phyloP scores from a whole-genome alignment of 2,797 vertebrate genomes.

The Acrossocheilus fasciatus region DNA sequence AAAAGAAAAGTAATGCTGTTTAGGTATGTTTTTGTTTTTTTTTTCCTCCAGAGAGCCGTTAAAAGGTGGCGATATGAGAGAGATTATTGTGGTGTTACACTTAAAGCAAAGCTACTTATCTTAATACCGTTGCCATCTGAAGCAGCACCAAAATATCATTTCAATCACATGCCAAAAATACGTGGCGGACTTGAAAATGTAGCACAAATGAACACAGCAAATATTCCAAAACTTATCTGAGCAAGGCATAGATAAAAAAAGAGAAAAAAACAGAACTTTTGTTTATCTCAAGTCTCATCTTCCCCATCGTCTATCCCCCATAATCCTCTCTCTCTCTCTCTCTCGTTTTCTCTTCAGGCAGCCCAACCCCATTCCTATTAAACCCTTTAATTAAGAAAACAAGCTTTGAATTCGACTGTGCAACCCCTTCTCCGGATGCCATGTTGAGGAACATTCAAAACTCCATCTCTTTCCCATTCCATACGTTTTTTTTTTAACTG shows the following conservation, averaged over 20 bases:
- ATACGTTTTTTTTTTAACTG: constrained; percentile 38
- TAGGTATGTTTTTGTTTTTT: neutral
- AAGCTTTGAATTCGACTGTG: constrained; percentile 77
- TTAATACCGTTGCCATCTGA: constrained; percentile 39
- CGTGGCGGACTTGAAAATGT: constrained; percentile 41
- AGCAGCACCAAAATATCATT: constrained; percentile 32
- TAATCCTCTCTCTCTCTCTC: constrained; percentile 40
- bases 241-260: constrained; percentile 34
- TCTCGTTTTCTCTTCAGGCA: constrained; percentile 45
- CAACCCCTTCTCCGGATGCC: constrained; percentile 69
- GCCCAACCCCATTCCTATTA: constrained; percentile 51
- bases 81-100: constrained; percentile 41
- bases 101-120: constrained; percentile 47
- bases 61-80: constrained; percentile 33
- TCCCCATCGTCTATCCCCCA: constrained; percentile 41
- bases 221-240: constrained; percentile 50
- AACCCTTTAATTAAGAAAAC: constrained; percentile 75
- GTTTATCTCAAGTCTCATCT: constrained; percentile 51
- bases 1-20: constrained; percentile 8
- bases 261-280: constrained; percentile 25
- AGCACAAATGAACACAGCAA: constrained; percentile 14
- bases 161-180: constrained; percentile 37
- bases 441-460: constrained; percentile 67
- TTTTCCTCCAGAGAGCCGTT: constrained; percentile 2
- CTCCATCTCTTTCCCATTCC: constrained; percentile 68